A percentile compares a stretch with the other conserved stretches of the same genome.
These are phyloP conservation scores for Clarias platycephalus DNA, from an alignment of 2,797 vertebrate genomes.

Conservation along the genomic window DNA sequence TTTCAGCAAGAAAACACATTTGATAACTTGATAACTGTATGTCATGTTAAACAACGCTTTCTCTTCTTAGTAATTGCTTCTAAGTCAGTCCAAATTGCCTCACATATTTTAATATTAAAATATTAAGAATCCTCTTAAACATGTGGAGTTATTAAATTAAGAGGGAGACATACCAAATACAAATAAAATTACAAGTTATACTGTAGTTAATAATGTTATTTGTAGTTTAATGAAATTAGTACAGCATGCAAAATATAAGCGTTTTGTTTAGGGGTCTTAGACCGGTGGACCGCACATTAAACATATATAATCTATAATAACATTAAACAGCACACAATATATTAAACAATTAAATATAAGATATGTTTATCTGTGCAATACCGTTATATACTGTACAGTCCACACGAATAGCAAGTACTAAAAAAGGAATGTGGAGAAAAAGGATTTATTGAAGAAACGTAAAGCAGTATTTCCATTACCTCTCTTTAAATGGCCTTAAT, in stretches of 20 bases:
- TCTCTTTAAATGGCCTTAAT: slow-evolving; percentile 37
- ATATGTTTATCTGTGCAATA: background rate
- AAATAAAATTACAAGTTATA: background rate
- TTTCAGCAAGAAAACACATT: too few relatives aligned
- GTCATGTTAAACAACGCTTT: too few relatives aligned
- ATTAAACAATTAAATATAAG: background rate
- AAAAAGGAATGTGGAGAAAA: background rate
- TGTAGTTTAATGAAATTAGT: background rate
- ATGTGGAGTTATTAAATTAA: background rate
- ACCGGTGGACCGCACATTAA: background rate
- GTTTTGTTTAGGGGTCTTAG: background rate
- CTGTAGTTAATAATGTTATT: background rate
- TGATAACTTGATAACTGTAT: too few relatives aligned
- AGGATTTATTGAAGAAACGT: background rate
- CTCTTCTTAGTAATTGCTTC: too few relatives aligned
- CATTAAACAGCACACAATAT: background rate
- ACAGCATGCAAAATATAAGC: background rate
- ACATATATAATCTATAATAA: too few relatives aligned
- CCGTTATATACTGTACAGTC: background rate
- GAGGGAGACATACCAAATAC: background rate
- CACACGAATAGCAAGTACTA: background rate
- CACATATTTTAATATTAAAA: background rate
- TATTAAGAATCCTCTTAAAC: background rate
- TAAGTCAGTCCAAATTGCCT: too few relatives aligned
- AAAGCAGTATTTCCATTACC: slow-evolving; percentile 36